These are phyloP conservation scores for Panulirus ornatus DNA, from an alignment of 1,140 invertebrate species.

Conservation along the genomic window DNA sequence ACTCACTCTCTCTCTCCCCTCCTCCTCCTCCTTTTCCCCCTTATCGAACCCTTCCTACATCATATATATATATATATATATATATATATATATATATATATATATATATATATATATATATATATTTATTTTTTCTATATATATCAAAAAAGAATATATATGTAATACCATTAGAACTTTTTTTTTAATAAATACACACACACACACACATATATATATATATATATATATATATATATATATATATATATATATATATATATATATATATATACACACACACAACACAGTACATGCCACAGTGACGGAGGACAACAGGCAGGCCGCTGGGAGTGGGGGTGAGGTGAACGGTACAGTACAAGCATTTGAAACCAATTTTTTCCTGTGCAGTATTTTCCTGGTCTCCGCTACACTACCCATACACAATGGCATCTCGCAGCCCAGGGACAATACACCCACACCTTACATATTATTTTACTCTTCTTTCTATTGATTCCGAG, in stretches of 20 bases:
- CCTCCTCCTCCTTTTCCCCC: too few relatives aligned
- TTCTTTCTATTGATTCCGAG: neutral
- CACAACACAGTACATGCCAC: too few relatives aligned
- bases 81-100: conserved; percentile 35
- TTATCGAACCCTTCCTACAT: too few relatives aligned
- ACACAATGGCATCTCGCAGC: neutral
- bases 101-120: conserved; percentile 38
- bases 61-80: conserved; percentile 26
- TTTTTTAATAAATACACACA: neutral
- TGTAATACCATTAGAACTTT: neutral
- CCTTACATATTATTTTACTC: neutral
- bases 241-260: conserved; percentile 34
- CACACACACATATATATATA: neutral
- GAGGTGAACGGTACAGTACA: neutral
- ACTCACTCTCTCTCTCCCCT: too few relatives aligned
- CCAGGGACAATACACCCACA: neutral
- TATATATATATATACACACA: neutral
- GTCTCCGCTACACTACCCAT: neutral
- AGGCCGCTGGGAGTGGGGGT: neutral
- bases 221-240: neutral
- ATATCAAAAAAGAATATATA: too few relatives aligned
- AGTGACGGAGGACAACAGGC: too few relatives aligned
- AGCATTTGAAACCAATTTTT: neutral
- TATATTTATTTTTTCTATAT: too few relatives aligned
- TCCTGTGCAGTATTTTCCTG: neutral